These are phyloP conservation scores for Magallana nippona DNA, from an alignment of 2,888 invertebrate genomes.

Conservation along the genomic window DNA sequence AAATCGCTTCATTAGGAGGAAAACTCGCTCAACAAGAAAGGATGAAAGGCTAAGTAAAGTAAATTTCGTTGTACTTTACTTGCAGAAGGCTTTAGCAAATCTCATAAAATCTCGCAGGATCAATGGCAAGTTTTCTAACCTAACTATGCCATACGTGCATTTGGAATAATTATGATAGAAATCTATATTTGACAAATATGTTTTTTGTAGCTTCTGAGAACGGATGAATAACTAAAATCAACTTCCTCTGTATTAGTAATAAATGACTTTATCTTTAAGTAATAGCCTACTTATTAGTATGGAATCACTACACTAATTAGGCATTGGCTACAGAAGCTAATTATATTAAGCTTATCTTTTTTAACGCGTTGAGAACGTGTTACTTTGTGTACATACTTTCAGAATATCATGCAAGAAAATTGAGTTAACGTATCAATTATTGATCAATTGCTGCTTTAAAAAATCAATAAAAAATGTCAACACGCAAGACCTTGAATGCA, in stretches of 20 bases:
- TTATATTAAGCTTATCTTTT: not conserved
- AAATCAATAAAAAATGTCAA: conserved; percentile 2
- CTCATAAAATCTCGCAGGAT: no score
- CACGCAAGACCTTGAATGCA: not conserved
- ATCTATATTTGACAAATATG: no score
- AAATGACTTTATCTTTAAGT: not conserved
- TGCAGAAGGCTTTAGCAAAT: no score
- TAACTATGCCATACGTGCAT: no score
- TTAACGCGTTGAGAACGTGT: conserved; percentile 1
- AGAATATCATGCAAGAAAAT: conserved; percentile 16
- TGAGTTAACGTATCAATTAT: conserved; percentile 17
- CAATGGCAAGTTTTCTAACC: no score
- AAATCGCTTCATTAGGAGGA: conserved; percentile 2
- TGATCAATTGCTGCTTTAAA: conserved; percentile 22
- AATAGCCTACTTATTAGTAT: not conserved
- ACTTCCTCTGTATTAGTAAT: not conserved
- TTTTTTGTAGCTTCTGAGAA: no score
- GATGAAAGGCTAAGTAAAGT: conserved; percentile 2
- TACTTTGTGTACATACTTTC: conserved; percentile 13
- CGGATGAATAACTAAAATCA: no score
- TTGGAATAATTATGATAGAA: no score
- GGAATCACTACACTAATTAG: not conserved
- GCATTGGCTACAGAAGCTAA: not conserved
- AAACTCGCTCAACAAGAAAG: not conserved
- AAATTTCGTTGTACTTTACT: not conserved